Conservation (phyloP, 1,140 invertebrate genomes). For the Wiebesia pumilae region DNA sequence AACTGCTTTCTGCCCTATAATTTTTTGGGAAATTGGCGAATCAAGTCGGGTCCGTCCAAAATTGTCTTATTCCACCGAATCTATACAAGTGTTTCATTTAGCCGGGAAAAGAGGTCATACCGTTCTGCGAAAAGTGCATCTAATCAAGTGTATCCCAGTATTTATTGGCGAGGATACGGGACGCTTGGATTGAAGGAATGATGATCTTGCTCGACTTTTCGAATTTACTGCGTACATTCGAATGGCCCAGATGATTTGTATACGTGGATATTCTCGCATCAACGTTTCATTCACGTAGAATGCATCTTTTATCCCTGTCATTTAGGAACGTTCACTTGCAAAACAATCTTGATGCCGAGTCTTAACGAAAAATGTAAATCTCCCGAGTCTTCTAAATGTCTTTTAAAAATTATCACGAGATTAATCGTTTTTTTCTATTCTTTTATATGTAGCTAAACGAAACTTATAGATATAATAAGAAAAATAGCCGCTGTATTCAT, state of each 20-base stretch:
- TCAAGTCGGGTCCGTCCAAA: neutral
- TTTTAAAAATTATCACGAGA: too few relatives aligned
- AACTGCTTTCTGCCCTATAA: conserved; percentile 32
- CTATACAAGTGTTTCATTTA: neutral
- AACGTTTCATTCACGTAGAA: neutral
- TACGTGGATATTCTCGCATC: neutral
- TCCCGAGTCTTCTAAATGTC: too few relatives aligned
- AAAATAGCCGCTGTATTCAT: too few relatives aligned
- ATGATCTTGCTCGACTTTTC: neutral
- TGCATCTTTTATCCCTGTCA: neutral
- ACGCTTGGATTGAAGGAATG: neutral
- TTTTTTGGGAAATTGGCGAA: conserved; percentile 29
- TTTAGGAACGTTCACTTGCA: neutral
- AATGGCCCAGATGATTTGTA: neutral
- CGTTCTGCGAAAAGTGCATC: neutral
- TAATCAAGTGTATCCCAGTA: neutral
- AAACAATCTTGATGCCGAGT: too few relatives aligned
- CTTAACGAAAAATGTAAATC: too few relatives aligned
- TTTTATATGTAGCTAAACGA: too few relatives aligned
- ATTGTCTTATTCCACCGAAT: neutral
- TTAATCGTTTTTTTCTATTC: too few relatives aligned
- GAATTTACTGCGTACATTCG: neutral
- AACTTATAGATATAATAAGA: too few relatives aligned
- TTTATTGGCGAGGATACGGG: neutral
- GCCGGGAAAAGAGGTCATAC: neutral